A percentile compares a stretch with the other conserved stretches of the same genome.
phyloP scores from a whole-genome alignment of 2,797 vertebrate genomes.

The Staurois parvus region DNA sequence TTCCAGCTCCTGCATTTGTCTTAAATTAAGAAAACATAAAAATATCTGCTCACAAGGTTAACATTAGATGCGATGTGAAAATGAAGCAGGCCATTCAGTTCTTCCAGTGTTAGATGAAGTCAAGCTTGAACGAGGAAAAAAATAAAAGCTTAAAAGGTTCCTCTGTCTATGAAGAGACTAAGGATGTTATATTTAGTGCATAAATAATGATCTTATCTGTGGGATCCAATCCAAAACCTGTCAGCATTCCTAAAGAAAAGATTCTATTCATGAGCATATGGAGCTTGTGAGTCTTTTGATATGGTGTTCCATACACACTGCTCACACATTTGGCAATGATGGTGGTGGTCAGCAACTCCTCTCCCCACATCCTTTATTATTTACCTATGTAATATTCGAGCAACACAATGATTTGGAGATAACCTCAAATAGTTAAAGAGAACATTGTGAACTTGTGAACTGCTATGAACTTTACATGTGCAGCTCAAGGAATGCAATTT shows the following conservation, averaged over 20 bases:
- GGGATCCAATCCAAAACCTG: constrained; percentile 34
- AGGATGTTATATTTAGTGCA: constrained; percentile 30
- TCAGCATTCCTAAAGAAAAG: constrained; percentile 30
- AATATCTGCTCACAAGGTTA: constrained; percentile 55
- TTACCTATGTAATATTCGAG: background rate
- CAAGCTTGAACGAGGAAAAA: constrained; percentile 25
- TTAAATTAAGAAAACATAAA: constrained; percentile 55
- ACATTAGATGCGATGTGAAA: constrained; percentile 44
- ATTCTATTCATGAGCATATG: constrained; percentile 11
- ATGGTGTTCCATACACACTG: background rate
- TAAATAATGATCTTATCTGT: constrained; percentile 54
- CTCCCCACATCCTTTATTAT: background rate
- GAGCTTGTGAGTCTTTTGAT: constrained; percentile 16
- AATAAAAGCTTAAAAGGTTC: constrained; percentile 39
- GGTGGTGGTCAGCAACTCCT: background rate
- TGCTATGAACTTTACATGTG: background rate
- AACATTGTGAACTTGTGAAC: background rate
- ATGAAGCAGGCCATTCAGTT: constrained; percentile 19
- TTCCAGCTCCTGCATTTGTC: constrained; percentile 43
- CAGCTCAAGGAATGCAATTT: too few species aligned
- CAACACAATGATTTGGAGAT: background rate
- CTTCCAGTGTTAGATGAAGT: constrained; percentile 42
- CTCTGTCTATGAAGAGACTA: constrained; percentile 18
- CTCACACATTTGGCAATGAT: background rate
- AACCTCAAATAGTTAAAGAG: background rate